Base-by-base conservation (phyloP, 1,140 invertebrate species). In the Xylocopa sonorina region DNA sequence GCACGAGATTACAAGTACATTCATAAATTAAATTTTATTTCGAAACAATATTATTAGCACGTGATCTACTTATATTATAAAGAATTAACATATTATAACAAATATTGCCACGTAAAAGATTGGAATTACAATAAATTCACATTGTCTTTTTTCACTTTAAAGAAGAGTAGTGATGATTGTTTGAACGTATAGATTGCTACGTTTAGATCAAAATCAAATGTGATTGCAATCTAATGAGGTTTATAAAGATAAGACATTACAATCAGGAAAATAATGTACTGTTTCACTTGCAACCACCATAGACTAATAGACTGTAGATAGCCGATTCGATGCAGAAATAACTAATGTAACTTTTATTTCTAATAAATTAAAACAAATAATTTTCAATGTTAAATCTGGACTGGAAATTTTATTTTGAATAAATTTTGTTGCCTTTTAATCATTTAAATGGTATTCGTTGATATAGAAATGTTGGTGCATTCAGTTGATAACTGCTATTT, bases 1-100 rank as follows among this genome's bases (percentile, higher is more conserved):
- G 16, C 21, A 34, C 48, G 3, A 1, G 16, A 55, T 27, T 58
- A 24, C 18, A 32, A 43, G n/a, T 16, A 71, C 7, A 14, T 43
- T 68, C n/a, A 68, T 68, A 12, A 68, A 57, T 34, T 32, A 24
- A 43, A 57, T 51, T 29, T 27, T 53, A 29, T 55, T 41, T 51
- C n/a, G 12, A 58, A 72, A 43, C 3, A 38, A 4, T n/a, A 43
- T 51, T 32, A 18, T 55, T 2, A 32, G 7, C 0, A 14, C 48
- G 16, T 21, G 55, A 71, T 21, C 34, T 71, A 57, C 43, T 57
- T 71, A 43, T 32, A 16, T 29, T 27, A 21, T 14, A 41, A 3
- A 32, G 7, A 21, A 43, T 57, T 14, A 9, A 43, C 18, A 71
- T 43, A 16, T 53, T 62, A 5, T 38, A 27, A 38, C 32, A 21